Conservation (phyloP, 2,113 vertebrate genomes). For the Stomatorhinus ivindoensis region DNA sequence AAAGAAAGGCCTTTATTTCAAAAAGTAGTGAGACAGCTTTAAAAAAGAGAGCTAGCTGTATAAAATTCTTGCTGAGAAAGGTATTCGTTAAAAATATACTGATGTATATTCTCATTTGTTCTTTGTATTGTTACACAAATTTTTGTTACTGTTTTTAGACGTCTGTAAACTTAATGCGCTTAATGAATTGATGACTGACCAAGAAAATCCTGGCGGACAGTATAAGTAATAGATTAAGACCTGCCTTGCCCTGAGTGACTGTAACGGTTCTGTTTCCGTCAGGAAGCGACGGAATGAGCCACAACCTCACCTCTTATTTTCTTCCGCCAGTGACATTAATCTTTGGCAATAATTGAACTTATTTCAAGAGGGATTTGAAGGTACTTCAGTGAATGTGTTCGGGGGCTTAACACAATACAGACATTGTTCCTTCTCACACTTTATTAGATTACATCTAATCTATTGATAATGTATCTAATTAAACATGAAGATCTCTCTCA, state of each 20-base stretch:
- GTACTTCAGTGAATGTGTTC: constrained; percentile 14
- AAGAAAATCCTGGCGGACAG: not conserved
- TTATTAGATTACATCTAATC: constrained; percentile 49
- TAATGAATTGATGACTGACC: not conserved
- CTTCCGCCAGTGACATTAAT: not conserved
- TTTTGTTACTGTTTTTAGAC: not conserved
- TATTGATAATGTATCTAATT: constrained; percentile 59
- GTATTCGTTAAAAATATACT: not conserved
- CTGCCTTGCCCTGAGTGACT: not conserved
- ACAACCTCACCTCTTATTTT: not conserved
- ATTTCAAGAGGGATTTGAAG: constrained; percentile 16
- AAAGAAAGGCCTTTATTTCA: not conserved
- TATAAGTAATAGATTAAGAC: not conserved
- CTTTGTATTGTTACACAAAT: not conserved
- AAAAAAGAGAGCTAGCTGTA: not conserved
- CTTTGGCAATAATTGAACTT: constrained; percentile 13
- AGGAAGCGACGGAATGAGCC: not conserved
- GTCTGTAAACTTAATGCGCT: not conserved
- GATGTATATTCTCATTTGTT: not conserved
- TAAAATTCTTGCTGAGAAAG: not conserved
- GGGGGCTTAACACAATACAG: constrained; percentile 25
- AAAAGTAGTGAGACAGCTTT: not conserved
- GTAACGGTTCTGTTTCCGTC: not conserved
- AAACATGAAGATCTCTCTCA: constrained; percentile 49
- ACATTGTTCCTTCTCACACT: constrained; percentile 32